Conservation (phyloP, 2,888 invertebrate species). For the Cinara cedri region DNA sequence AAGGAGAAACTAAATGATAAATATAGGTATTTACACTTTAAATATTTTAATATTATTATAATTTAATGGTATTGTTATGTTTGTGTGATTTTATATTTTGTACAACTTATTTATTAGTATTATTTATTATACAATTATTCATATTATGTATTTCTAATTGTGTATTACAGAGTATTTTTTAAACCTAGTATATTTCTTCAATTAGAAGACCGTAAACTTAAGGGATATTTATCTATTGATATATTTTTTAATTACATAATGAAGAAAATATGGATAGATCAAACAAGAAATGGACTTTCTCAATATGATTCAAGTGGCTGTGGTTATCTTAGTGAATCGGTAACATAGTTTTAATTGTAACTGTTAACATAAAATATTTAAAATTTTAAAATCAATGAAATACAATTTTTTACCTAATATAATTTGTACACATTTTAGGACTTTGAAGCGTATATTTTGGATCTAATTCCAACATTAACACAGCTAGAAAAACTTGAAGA, state of each 20-base stretch:
- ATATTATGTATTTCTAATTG: background rate
- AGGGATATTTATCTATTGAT: constrained; percentile 84
- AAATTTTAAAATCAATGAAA: background rate
- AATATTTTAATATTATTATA: too few species aligned
- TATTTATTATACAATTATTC: background rate
- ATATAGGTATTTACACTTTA: constrained; percentile 20
- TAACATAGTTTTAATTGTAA: constrained; percentile 62
- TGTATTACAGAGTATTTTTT: constrained; percentile 34
- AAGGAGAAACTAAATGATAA: constrained; percentile 32
- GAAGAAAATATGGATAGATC: constrained; percentile 93
- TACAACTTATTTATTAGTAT: background rate
- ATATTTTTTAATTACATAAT: constrained; percentile 94
- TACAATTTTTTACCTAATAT: background rate
- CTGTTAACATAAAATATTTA: background rate
- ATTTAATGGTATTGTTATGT: too few species aligned
- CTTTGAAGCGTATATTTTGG: constrained; percentile 91
- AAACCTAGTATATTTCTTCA: constrained; percentile 75
- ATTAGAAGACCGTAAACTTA: constrained; percentile 94
- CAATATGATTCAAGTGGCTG: constrained; percentile 92
- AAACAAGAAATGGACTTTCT: constrained; percentile 90
- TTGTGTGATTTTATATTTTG: background rate
- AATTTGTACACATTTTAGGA: constrained; percentile 69
- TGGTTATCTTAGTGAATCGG: constrained; percentile 84
- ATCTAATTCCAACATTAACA: constrained; percentile 88
- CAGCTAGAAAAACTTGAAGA: constrained; percentile 89